Evolutionary conservation across 2,797 vertebrate species (phyloP), one percentile per base, ranked within the genome.

Genomic region (Orientallactaga sibirica): DNA sequence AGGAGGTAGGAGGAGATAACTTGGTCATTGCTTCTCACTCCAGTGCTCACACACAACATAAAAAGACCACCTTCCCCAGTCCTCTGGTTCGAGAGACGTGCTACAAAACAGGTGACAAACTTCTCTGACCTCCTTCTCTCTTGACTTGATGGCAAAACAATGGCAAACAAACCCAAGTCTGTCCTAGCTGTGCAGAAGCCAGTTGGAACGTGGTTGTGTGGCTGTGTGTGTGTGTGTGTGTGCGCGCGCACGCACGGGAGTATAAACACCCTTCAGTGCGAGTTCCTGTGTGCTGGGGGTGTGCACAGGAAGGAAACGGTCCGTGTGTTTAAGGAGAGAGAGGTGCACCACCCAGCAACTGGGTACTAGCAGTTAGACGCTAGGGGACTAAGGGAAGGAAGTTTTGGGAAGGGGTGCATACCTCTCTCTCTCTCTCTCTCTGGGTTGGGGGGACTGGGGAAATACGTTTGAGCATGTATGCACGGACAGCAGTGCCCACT

Each of bases 11-110:
- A 96, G 93, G 95, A 92, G 89, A 94, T 66, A 96, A 92, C 92
- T 96, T 95, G 97, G 96, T 97, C 92, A 67, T 94, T 95, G 93
- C 90, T 94, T 95, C 97, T 96, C 94, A 93, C 88, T 92, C 97
- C 96, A 92, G 96, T 70, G 52, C 95, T 96, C 96, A 90, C 96
- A 90, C 27, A 52, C 84, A 92, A 86, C 95, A 96, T 96, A 94
- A 93, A 95, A 94, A 93, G 95, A 86, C 90, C 78, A 83, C 64
- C 81, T 75, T 85, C 29, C 48, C 78, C 85, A 73, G 1, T 20
- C 62, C 88, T 62, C 95, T 62, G 86, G 82, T 88, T 87, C 5
- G 7, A 90, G 83, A 61, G 94, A 97, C 68, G 33, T 55, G 76
- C 73, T 55, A 84, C 74, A 94, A 94, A 94, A 97, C 70, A 73